A percentile compares a stretch with the other conserved stretches of the same genome.
phyloP scores from a whole-genome alignment of 2,797 vertebrate genomes.

The Acanthurus lineatus region DNA sequence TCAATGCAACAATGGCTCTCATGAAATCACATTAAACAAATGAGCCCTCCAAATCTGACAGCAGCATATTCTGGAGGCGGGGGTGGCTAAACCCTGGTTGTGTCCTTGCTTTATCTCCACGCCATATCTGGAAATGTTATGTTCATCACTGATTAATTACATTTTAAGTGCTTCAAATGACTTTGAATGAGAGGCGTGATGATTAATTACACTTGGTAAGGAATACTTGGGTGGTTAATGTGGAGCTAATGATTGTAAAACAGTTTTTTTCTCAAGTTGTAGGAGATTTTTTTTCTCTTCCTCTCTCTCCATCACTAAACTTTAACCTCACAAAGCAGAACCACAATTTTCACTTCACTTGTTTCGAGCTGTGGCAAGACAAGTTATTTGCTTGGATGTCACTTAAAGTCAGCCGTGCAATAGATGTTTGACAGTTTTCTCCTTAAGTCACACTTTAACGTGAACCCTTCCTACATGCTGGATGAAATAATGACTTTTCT shows the following conservation, averaged over 20 bases:
- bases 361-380: not conserved
- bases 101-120: conserved; percentile 67
- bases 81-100: conserved; percentile 58
- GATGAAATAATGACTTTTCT: conserved; percentile 4
- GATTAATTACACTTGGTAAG: conserved; percentile 78
- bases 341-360: not conserved
- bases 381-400: conserved; percentile 7
- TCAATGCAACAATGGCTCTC: conserved; percentile 63
- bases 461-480: not conserved
- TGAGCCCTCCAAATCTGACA: conserved; percentile 67
- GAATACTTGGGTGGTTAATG: conserved; percentile 70
- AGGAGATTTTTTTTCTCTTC: conserved; percentile 6
- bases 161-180: conserved; percentile 83
- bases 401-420: conserved; percentile 3
- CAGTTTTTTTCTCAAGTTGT: conserved; percentile 20
- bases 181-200: conserved; percentile 73
- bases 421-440: conserved; percentile 17
- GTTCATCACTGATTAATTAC: conserved; percentile 81
- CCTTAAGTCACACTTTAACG: not conserved
- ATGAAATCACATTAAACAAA: conserved; percentile 80
- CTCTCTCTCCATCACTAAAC: not conserved
- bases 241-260: conserved; percentile 68
- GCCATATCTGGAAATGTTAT: conserved; percentile 70
- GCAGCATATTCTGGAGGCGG: conserved; percentile 59
- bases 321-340: conserved; percentile 9